Evolutionary conservation across 2,888 invertebrate genomes (phyloP).

Genomic region (Drosophila cracens): DNA sequence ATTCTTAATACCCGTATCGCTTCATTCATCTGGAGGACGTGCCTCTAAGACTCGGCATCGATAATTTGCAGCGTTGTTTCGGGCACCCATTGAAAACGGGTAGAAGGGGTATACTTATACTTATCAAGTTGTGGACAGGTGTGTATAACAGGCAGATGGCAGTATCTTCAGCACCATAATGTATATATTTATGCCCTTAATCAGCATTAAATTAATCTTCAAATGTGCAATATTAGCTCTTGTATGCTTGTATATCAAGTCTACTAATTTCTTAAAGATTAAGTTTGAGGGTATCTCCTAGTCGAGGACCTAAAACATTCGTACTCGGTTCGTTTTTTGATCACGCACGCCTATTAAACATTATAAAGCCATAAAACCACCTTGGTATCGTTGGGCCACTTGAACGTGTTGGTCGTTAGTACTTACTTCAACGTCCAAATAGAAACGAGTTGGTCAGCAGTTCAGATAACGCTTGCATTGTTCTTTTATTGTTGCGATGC

Average conservation of each 20-base stretch:
- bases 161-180: background rate
- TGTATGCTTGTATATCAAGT: background rate
- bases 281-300: background rate
- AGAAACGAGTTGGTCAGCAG: constrained; percentile 27
- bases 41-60: background rate
- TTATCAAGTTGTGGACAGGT: background rate
- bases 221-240: too few relatives aligned
- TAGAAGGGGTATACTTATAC: background rate
- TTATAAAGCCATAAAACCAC: constrained; percentile 73
- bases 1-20: background rate
- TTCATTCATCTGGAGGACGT: background rate
- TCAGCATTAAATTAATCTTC: background rate
- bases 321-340: background rate
- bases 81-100: constrained; percentile 15
- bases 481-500: background rate
- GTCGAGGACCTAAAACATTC: background rate
- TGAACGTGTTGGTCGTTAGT: too few relatives aligned
- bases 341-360: constrained; percentile 54
- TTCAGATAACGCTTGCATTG: constrained; percentile 48
- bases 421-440: too few relatives aligned
- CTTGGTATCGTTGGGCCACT: too few relatives aligned
- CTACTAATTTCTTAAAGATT: background rate
- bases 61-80: constrained; percentile 28
- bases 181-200: background rate
- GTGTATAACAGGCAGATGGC: background rate